Evolutionary conservation across 2,888 invertebrate species (phyloP).

Genomic region (Scaptomyza reducta): DNA sequence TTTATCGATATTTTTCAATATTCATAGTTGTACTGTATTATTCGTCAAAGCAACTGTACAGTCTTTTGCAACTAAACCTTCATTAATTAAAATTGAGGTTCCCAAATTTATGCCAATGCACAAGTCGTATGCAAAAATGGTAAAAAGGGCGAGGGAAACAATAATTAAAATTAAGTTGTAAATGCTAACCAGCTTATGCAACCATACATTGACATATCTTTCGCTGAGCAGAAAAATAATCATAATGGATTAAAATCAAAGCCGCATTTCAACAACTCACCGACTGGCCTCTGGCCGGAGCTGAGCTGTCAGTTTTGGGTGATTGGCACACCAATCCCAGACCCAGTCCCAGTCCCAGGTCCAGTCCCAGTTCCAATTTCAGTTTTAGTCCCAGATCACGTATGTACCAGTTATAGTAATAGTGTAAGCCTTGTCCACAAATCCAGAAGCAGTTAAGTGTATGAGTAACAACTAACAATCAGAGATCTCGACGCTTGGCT

Average conservation of each 20-base stretch:
- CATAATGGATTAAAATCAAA: constrained; percentile 22
- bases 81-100: background rate
- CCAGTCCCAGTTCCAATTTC: constrained; percentile 21
- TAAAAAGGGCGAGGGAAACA: background rate
- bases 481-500: constrained; percentile 16
- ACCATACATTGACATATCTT: no score
- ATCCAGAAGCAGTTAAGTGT: constrained; percentile 19
- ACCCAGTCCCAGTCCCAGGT: constrained; percentile 15
- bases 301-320: constrained; percentile 31
- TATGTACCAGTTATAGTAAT: constrained; percentile 16
- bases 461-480: constrained; percentile 17
- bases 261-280: constrained; percentile 20
- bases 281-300: constrained; percentile 14
- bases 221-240: constrained; percentile 8
- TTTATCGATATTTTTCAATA: no score
- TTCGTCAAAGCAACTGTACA: no score
- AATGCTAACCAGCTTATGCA: background rate
- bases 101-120: background rate
- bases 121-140: background rate
- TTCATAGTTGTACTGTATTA: no score
- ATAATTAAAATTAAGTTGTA: background rate
- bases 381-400: background rate
- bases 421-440: constrained; percentile 14
- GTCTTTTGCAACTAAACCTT: no score
- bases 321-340: constrained; percentile 42